These are phyloP conservation scores for Gymnocheta viridis DNA, from an alignment of 2,888 invertebrate species.

Conservation along the genomic window DNA sequence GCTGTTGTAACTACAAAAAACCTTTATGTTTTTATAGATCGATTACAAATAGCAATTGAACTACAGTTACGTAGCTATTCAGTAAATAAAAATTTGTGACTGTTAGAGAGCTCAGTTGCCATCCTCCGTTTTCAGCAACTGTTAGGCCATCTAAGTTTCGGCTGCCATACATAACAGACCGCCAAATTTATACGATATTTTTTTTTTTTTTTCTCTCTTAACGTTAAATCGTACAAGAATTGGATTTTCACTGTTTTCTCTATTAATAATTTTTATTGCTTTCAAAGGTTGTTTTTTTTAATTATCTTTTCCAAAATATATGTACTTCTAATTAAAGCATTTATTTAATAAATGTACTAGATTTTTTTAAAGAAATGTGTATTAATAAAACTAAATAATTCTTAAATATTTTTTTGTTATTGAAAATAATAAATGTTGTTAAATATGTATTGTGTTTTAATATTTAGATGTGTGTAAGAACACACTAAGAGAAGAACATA, in stretches of 20 bases:
- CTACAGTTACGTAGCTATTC: no score
- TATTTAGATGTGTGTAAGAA: slow-evolving; percentile 9
- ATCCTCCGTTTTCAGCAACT: no score
- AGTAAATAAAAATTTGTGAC: no score
- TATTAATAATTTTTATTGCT: slow-evolving; percentile 33
- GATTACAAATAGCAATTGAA: no score
- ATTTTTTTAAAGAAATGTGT: slow-evolving; percentile 33
- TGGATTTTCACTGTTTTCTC: slow-evolving; percentile 8
- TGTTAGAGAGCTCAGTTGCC: no score
- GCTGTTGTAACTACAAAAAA: no score
- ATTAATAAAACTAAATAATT: slow-evolving; percentile 47
- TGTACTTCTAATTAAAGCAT: slow-evolving; percentile 57
- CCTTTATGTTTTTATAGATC: no score
- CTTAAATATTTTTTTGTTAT: slow-evolving; percentile 20
- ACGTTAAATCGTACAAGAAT: neutral
- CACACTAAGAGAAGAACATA: slow-evolving; percentile 33
- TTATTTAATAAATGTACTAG: slow-evolving; percentile 65
- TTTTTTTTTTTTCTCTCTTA: no score
- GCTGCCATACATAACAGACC: no score
- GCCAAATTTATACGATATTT: no score
- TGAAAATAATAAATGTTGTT: slow-evolving; percentile 29
- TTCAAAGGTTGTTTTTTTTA: slow-evolving; percentile 5
- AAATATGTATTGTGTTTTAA: slow-evolving; percentile 33
- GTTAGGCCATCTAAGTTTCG: no score
- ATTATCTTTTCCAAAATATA: slow-evolving; percentile 49